A percentile compares a stretch with the other conserved stretches of the same genome.
These are phyloP conservation scores for Genyomyrus donnyi DNA, from an alignment of 2,113 vertebrate species.

Conservation along the genomic window DNA sequence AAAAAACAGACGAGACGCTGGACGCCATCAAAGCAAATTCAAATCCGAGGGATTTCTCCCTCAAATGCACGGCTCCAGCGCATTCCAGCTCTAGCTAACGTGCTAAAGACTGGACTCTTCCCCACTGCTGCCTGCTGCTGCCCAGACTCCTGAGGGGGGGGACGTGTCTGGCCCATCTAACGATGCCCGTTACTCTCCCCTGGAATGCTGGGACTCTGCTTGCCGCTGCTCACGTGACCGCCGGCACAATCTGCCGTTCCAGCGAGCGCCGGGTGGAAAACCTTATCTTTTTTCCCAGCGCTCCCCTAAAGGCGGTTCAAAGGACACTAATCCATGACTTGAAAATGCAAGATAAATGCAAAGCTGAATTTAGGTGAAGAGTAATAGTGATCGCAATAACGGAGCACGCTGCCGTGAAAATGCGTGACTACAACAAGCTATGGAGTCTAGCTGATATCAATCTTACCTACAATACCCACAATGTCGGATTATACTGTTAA, in stretches of 20 bases:
- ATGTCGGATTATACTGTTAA: neutral
- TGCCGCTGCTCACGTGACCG: neutral
- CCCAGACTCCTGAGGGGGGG: neutral
- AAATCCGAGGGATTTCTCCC: neutral
- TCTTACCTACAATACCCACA: neutral
- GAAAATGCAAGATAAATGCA: neutral
- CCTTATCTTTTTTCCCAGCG: neutral
- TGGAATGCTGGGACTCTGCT: neutral
- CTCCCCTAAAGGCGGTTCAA: slow-evolving; percentile 4
- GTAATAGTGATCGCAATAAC: neutral
- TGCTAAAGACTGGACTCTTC: neutral
- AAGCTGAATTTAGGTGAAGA: slow-evolving; percentile 3
- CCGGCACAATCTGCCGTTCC: neutral
- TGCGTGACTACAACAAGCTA: neutral
- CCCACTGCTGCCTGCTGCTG: neutral
- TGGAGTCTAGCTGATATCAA: neutral
- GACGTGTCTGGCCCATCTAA: neutral
- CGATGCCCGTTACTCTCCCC: neutral
- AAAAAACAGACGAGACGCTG: neutral
- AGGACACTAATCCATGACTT: neutral
- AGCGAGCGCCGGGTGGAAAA: neutral
- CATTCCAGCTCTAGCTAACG: neutral
- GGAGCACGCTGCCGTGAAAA: neutral
- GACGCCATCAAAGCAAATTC: neutral
- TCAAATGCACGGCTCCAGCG: neutral